Evolutionary conservation across 2,888 invertebrate species (phyloP).

Genomic region (Micoletzkya japonica): DNA sequence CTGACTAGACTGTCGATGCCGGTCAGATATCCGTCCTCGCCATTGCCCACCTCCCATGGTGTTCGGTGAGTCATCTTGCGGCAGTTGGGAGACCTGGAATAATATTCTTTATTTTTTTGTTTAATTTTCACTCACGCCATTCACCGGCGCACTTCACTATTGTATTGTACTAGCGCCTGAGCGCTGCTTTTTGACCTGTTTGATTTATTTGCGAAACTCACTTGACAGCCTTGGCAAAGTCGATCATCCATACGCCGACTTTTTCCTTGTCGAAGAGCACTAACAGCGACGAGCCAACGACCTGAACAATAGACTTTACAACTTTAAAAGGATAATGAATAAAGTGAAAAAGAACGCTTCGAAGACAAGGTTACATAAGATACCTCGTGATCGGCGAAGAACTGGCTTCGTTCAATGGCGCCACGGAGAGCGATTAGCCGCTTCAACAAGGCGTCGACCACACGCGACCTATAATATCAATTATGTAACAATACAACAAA

Average conservation of each 20-base stretch:
- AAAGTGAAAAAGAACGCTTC: neutral
- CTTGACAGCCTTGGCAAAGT: constrained; percentile 80
- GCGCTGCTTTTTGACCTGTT: too few species aligned
- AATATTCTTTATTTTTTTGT: neutral
- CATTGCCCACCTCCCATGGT: constrained; percentile 88
- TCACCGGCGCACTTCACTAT: too few species aligned
- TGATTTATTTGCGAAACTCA: constrained; percentile 2
- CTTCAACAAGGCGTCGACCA: constrained; percentile 74
- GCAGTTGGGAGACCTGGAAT: neutral
- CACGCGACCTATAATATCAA: constrained; percentile 30
- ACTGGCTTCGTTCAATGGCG: constrained; percentile 82
- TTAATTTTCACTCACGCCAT: too few species aligned
- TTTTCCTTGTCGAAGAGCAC: constrained; percentile 86
- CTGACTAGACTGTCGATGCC: constrained; percentile 87
- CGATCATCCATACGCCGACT: constrained; percentile 92
- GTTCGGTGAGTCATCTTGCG: constrained; percentile 75
- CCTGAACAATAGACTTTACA: constrained; percentile 65
- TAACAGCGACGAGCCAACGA: constrained; percentile 89
- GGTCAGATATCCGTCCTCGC: constrained; percentile 89
- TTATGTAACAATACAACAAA: neutral
- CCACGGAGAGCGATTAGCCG: constrained; percentile 78
- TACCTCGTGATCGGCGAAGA: constrained; percentile 86
- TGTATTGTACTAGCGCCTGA: too few species aligned
- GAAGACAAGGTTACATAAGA: neutral
- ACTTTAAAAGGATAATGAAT: neutral